Conservation (phyloP, 2,113 vertebrate genomes). For the Epinephelus fuscoguttatus region DNA sequence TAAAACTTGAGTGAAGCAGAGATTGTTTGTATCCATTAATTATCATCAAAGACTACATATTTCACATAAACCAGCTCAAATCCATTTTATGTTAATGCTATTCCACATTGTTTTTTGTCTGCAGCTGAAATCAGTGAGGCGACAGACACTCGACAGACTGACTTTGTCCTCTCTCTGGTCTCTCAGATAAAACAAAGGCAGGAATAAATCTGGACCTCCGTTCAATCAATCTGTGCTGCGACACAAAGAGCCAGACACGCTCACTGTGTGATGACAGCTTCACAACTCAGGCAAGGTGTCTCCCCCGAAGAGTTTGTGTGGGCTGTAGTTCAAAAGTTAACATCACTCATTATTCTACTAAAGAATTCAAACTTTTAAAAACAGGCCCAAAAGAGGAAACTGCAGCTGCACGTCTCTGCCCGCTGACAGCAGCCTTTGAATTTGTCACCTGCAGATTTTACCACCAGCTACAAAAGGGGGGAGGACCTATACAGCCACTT, state of each 20-base stretch:
- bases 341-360: conserved; percentile 12
- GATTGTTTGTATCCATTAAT: neutral
- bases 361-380: conserved; percentile 26
- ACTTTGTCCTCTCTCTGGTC: conserved; percentile 18
- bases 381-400: conserved; percentile 1
- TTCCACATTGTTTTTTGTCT: neutral
- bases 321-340: conserved; percentile 27
- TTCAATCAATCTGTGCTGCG: conserved; percentile 37
- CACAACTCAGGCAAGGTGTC: conserved; percentile 16
- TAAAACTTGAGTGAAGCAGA: neutral
- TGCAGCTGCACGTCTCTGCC: conserved; percentile 24
- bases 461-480: conserved; percentile 27
- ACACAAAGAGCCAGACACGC: conserved; percentile 27
- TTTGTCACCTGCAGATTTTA: conserved; percentile 43
- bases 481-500: conserved; percentile 27
- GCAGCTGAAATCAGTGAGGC: neutral
- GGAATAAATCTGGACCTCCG: conserved; percentile 37
- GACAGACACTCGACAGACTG: conserved; percentile 10
- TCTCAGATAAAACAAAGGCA: conserved; percentile 27
- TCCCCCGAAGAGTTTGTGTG: conserved; percentile 11
- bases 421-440: conserved; percentile 24
- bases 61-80: neutral
- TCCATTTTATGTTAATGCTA: neutral
- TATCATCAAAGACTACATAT: neutral
- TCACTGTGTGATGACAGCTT: conserved; percentile 17